phyloP scores from a whole-genome alignment of 1,140 invertebrate species.

The Teleogryllus occipitalis region DNA sequence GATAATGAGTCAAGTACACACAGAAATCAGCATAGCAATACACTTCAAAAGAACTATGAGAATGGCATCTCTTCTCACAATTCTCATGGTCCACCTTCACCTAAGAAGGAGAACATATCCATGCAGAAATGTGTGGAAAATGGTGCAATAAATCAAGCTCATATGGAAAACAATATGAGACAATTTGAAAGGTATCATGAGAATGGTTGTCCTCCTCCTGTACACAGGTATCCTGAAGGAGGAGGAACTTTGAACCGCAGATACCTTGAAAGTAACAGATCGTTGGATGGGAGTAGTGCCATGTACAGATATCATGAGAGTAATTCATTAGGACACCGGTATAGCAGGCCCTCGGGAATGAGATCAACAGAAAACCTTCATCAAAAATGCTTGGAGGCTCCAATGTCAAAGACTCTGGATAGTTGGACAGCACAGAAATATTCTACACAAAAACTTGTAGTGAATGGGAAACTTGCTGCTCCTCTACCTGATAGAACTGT shows the following conservation, averaged over 20 bases:
- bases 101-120: not conserved
- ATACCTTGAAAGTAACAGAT: not conserved
- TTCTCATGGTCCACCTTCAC: not conserved
- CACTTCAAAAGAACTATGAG: not conserved
- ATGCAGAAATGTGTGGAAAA: not conserved
- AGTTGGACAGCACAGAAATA: conserved; percentile 30
- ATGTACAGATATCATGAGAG: not conserved
- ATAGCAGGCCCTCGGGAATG: not conserved
- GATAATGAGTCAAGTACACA: not conserved
- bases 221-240: not conserved
- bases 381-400: not conserved
- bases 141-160: not conserved
- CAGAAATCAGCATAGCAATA: not conserved
- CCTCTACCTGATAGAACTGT: conserved; percentile 20
- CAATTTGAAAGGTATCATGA: not conserved
- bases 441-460: conserved; percentile 39
- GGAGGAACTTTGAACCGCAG: not conserved
- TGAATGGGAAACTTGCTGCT: conserved; percentile 40
- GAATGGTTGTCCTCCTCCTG: not conserved
- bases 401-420: not conserved
- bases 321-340: not conserved
- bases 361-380: not conserved
- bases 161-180: not conserved
- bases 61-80: not conserved
- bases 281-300: not conserved